Evolutionary conservation across 1,140 invertebrate genomes (phyloP), one percentile per base, ranked within the genome.

Genomic region (Ectropis grisescens): DNA sequence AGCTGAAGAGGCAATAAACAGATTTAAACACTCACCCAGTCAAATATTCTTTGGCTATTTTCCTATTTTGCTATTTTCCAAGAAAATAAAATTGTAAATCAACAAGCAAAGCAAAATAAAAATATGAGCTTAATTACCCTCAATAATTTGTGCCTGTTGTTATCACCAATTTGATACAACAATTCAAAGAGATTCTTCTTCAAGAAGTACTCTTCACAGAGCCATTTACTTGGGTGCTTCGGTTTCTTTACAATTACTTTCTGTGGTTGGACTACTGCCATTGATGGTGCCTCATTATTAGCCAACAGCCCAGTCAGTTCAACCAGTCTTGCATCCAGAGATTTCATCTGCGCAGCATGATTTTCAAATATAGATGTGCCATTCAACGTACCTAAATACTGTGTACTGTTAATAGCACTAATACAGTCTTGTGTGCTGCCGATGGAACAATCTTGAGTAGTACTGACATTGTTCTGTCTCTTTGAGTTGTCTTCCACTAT

Each of bases 121-220:
- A 33, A 26, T 11, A 37, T 6, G 13, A 10, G 10, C n/a, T n/a
- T n/a, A 38, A 13, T 29, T 58, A 82, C 81, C 62, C 59, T 62
- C 16, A 44, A 33, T 22, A 78, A 41, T 31, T 64, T 59, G 34
- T 55, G 70, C 37, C 74, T 68, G 32, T 76, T 74, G 25, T 34
- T 49, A 35, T 82, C 79, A 36, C 71, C 61, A 11, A 83, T 64
- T 33, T 66, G 56, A 48, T 83, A 74, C 24, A 83, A 37, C 14
- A 69, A 36, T 38, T 79, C 69, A 47, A 55, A 66, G 7, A 82
- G 38, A 41, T 64, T 62, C 13, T 56, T 51, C 54, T 78, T 83
- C 11, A 74, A 47, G 49, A 68, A 82, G 44, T 80, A 82, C 39
- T 78, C 68, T 41, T 83, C 81, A 64, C 81, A 82, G 5, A 79